Evolutionary conservation across 2,113 vertebrate species (phyloP).

Genomic region (Asarcornis scutulata): DNA sequence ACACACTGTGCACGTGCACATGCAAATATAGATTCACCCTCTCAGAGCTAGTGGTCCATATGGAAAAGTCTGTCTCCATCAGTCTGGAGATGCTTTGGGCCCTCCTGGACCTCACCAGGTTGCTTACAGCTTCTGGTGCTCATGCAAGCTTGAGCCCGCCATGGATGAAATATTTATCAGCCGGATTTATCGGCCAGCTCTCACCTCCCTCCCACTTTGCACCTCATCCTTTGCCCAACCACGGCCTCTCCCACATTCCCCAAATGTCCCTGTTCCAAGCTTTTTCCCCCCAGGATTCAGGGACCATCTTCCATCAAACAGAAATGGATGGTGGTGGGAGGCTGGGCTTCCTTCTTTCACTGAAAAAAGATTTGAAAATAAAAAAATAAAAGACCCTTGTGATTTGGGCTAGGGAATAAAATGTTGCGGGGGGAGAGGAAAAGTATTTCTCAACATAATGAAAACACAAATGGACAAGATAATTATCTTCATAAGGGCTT

Average conservation of each 20-base stretch:
- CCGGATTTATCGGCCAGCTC: too few species aligned
- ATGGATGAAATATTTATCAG: rapidly evolving
- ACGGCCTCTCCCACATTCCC: neutral
- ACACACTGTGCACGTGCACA: rapidly evolving
- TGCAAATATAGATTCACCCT: neutral
- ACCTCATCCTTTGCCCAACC: neutral
- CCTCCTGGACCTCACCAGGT: neutral
- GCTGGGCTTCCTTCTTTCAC: neutral
- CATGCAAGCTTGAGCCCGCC: neutral
- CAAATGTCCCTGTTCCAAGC: neutral
- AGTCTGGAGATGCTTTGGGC: neutral
- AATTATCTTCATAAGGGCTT: constrained; percentile 72
- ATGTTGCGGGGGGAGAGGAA: neutral
- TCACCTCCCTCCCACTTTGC: neutral
- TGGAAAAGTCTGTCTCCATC: neutral
- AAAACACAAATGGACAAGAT: constrained; percentile 72
- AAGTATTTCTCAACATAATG: constrained; percentile 64
- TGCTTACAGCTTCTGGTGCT: neutral
- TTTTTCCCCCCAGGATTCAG: neutral
- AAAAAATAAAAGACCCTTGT: neutral
- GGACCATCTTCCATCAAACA: neutral
- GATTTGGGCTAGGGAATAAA: constrained; percentile 6
- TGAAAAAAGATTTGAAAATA: neutral
- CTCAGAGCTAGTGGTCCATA: rapidly evolving
- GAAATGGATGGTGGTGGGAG: rapidly evolving